Base-by-base conservation (phyloP, 2,888 invertebrate genomes). In the Dryomyza anilis region DNA sequence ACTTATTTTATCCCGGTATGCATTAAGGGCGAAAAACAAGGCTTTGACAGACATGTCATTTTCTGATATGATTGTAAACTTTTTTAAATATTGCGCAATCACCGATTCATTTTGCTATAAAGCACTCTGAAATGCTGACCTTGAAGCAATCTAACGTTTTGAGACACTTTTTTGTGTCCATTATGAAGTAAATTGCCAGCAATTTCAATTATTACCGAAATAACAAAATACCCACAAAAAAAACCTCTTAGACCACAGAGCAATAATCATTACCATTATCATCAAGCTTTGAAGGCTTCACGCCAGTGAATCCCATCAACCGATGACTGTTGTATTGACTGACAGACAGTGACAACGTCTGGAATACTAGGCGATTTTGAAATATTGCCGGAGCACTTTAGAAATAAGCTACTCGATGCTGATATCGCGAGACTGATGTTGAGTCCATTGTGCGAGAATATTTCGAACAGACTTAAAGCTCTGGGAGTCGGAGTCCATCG, bases 191-290 rank as follows among this genome's bases (percentile, higher is more conserved):
- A 50, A 50, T 50, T 3, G 50, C 23, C 23, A n/a, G 21, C 48
- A 25, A 50, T 50, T 50, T 50, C 50, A 50, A 50, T 50, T 25
- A 25, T 14, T 50, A 23, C 25, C 50, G 39, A 39, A 3, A 12
- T 3, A 7, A 2, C n/a, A n/a, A 39, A 39, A 12, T 8, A 33
- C 12, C 33, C 33, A 33, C 33, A n/a, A n/a, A n/a, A n/a, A n/a
- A n/a, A n/a, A n/a, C n/a, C n/a, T n/a, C n/a, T 16, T 16, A 43
- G 43, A 43, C 50, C 50, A 52, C 50, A 52, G 50, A 27, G 50
- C 25, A 52, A 52, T 52, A 52, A 52, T 27, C 50, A 52, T 52
- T 52, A 52, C 27, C 50, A 52, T 52, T 52, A 52, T 29, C 23
- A 52, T 52, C 50, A 52, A 12, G 8, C 19, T 19, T 21, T 36